Conservation (phyloP, 64 coral and sea anemone species). For the Montipora foliosa region DNA sequence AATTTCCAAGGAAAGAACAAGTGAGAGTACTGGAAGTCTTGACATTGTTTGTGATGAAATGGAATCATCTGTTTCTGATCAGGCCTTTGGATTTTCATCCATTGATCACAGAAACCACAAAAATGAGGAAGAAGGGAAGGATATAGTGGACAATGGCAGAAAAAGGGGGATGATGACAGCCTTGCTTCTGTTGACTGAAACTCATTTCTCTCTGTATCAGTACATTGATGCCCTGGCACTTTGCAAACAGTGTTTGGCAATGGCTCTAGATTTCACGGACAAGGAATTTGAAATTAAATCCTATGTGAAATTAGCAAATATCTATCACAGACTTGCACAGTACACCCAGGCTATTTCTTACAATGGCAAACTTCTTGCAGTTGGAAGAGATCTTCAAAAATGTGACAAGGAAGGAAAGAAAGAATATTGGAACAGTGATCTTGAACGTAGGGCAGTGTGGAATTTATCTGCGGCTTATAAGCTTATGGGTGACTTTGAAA, state of each 20-base stretch:
- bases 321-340: conserved; percentile 76
- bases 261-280: conserved; percentile 60
- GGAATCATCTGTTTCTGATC: neutral
- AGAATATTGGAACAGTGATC: conserved; percentile 74
- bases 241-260: conserved; percentile 51
- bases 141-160: neutral
- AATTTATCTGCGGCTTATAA: conserved; percentile 85
- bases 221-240: conserved; percentile 51
- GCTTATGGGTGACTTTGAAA: conserved; percentile 65
- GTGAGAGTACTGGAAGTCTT: neutral
- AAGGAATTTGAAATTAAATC: conserved; percentile 87
- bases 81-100: conserved; percentile 23
- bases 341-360: conserved; percentile 79
- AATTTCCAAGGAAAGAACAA: neutral
- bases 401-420: neutral
- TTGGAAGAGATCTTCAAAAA: conserved; percentile 83
- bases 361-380: conserved; percentile 79
- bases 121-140: neutral
- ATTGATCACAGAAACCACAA: conserved; percentile 48
- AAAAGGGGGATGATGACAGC: conserved; percentile 55
- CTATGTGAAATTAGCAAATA: conserved; percentile 86
- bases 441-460: conserved; percentile 86
- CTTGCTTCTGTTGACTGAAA: conserved; percentile 59
- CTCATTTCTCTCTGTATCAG: conserved; percentile 54
- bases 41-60: conserved; percentile 4